These are phyloP conservation scores for Thermophis baileyi DNA, from an alignment of 2,113 vertebrate genomes.

Conservation along the genomic window DNA sequence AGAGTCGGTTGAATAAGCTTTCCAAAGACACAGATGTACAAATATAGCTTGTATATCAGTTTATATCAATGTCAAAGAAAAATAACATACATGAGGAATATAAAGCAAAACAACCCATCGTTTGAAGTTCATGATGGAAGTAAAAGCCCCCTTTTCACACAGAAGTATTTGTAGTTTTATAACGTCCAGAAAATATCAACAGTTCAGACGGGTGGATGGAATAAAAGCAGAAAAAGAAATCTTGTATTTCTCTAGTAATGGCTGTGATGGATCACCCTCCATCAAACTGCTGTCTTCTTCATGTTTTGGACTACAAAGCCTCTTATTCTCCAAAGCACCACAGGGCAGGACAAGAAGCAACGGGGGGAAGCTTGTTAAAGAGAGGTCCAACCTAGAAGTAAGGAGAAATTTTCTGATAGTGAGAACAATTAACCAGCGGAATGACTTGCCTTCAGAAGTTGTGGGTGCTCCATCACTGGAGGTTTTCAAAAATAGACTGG, in stretches of 20 bases:
- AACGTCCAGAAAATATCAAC: not conserved
- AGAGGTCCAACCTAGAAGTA: not conserved
- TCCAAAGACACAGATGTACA: not conserved
- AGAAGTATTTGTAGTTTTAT: not conserved
- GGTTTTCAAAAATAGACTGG: not conserved
- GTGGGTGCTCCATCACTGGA: not conserved
- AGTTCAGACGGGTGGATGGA: not conserved
- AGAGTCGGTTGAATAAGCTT: not conserved
- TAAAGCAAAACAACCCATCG: not conserved
- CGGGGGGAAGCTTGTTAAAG: not conserved
- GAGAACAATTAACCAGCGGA: not conserved
- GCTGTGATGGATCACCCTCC: not conserved
- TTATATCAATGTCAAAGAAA: not conserved
- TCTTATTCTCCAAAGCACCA: not conserved
- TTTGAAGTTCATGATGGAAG: not conserved
- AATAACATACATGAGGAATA: not conserved
- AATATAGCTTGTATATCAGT: not conserved
- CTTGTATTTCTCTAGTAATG: not conserved
- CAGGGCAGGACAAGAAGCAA: not conserved
- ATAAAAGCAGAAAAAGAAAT: not conserved
- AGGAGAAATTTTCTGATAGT: not conserved
- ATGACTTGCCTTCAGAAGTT: not conserved
- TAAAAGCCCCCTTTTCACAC: not conserved
- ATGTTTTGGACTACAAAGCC: not conserved
- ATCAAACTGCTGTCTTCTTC: not conserved